Base-by-base conservation (phyloP, 2,888 invertebrate genomes). In the Pristionchus arcanus region DNA sequence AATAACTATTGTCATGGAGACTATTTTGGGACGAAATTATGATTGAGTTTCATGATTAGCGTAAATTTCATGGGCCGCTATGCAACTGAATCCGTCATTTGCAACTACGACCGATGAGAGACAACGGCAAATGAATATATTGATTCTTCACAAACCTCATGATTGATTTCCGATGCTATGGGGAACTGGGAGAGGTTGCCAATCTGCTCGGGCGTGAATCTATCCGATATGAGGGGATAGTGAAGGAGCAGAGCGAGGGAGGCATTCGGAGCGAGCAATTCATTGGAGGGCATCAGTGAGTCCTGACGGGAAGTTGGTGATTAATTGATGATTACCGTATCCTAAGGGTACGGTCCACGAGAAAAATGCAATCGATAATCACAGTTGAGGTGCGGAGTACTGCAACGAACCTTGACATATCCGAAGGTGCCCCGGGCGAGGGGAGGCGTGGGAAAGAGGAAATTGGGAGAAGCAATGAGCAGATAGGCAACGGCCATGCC, bases 401-500 rank as follows among this genome's bases (percentile, higher is more conserved):
- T 11, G 31, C 13, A 77, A 16, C 77, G 77, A 5, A 87, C 87
- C 87, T 88, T 55, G 0, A 88, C 42, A 2, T 31, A 49, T 16
- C 25, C 34, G 16, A 55, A 88, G 9, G 74, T 88, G 15, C 55
- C 55, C 25, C 68, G 49, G 34, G 25, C 31, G 15, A 88, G 37
- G 19, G 74, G 71, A 5, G 87, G 87, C 2, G 53, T 53, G 91
- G 94, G 95, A 87, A 94, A 95, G 49, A 95, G 86, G 90, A 95
- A 95, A 83, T 94, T 93, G 0, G 94, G 94, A 16, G 93, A 91
- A 5, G 94, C 94, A 34, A 94, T 93, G 77, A 94, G 90, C 25
- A 95, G 91, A 89, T 95, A 94, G 21, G 94, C 93, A 25, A 92
- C 87, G 1, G 95, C 94, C 86, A 95, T 94, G n/a, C 95, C 90